Base-by-base conservation (phyloP, 2,888 invertebrate species). In the Meghimatium bilineatum region DNA sequence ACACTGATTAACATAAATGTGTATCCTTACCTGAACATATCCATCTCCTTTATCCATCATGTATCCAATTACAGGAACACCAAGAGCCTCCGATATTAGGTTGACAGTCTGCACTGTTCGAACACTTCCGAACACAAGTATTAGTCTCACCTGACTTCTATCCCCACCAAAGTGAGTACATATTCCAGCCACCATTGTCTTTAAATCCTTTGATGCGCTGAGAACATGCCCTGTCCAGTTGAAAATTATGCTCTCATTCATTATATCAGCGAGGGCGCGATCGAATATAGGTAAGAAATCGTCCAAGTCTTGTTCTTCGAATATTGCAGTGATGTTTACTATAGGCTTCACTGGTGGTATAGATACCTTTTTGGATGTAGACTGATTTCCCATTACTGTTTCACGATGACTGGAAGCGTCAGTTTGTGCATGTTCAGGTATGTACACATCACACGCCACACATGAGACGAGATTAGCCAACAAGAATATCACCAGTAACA, bases 51-150 rank as follows among this genome's bases (percentile, higher is more conserved):
- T 83, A 75, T 89, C 87, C 66, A 87, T 88, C 71, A 89, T 88
- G 81, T 90, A 90, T 75, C 90, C 90, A 20, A 91, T 80, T 32
- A 90, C 87, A 32, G 91, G 91, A 72, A 91, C 90, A 20, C 90
- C 89, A 34, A 91, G 83, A 29, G 89, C 88, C 69, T 88, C 85
- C 12, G 91, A 89, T 49, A 91, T 82, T 72, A 89, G 86, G 80
- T 89, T 89, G 3, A 90, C 87, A 0, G 89, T 88, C 79, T 90
- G 89, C 23, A 91, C 80, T 8, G 91, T 90, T n/a, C 84, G 66
- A 71, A 88, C 88, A 44, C 85, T 87, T 32, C 90, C 91, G 56
- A 90, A 88, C 23, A 90, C 90, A 36, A 91, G 83, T n/a, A 91
- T 72, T 52, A 88, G 86, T 69, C 86, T 85, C 63, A 86, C 71